phyloP scores from a whole-genome alignment of 1,140 invertebrate genomes.

The Chrysomallon squamiferum region DNA sequence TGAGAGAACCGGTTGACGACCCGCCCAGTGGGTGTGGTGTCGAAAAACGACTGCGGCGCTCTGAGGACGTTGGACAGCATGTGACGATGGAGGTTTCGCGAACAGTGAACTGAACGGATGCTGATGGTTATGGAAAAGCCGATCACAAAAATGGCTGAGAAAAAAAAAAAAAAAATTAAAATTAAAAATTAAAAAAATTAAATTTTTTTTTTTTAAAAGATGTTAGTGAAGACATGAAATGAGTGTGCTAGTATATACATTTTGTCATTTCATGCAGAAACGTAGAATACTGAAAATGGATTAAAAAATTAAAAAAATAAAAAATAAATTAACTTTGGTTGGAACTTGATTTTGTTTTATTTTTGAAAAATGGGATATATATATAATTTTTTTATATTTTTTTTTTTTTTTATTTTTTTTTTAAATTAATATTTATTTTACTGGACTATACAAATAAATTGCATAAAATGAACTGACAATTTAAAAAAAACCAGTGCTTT shows the following conservation, averaged over 20 bases:
- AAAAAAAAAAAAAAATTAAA: conserved; percentile 4
- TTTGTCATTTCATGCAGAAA: not conserved
- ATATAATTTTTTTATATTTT: no score
- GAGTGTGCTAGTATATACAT: not conserved
- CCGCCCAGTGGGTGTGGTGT: conserved; percentile 71
- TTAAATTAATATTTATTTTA: no score
- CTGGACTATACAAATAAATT: no score
- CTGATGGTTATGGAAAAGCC: conserved; percentile 30
- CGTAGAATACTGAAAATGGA: not conserved
- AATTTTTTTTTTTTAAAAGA: no score
- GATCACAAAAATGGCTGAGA: conserved; percentile 42
- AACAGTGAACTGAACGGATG: conserved; percentile 68
- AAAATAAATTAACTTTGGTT: no score
- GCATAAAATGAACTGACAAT: no score
- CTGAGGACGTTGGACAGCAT: conserved; percentile 71
- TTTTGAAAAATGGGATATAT: no score
- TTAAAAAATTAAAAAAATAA: not conserved
- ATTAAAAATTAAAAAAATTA: not conserved
- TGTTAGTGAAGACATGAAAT: no score
- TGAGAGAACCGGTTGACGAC: conserved; percentile 72
- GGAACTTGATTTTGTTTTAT: no score
- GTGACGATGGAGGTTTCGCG: conserved; percentile 76
- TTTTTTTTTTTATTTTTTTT: no score
- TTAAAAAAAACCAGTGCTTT: no score
- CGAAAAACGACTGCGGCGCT: conserved; percentile 71